A percentile compares a stretch with the other conserved stretches of the same genome.
These are phyloP conservation scores for Hippocampus kuda DNA, from an alignment of 2,797 vertebrate genomes.

Conservation along the genomic window DNA sequence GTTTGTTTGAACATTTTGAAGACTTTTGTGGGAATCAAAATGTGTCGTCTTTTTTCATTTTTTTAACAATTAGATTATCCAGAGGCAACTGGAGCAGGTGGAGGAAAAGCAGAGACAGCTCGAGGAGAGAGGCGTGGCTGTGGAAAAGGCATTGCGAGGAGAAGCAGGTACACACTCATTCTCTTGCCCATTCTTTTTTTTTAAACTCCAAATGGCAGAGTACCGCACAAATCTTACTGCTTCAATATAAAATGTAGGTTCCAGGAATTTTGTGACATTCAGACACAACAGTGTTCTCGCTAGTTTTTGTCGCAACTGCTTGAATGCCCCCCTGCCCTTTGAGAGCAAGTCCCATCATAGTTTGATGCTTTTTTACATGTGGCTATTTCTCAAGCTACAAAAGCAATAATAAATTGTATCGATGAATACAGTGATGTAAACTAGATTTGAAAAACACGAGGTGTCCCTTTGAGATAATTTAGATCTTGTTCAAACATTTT, in stretches of 20 bases:
- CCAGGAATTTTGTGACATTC: not conserved
- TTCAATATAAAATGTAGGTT: not conserved
- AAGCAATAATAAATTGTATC: not conserved
- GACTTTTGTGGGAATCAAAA: not conserved
- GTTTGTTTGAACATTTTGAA: not conserved
- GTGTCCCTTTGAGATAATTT: slow-evolving; percentile 14
- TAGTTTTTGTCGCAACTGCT: slow-evolving; percentile 10
- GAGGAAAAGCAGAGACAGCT: slow-evolving; percentile 97
- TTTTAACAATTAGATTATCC: slow-evolving; percentile 78
- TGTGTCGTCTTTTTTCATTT: not conserved
- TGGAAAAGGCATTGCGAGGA: slow-evolving; percentile 93
- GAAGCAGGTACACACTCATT: slow-evolving; percentile 89
- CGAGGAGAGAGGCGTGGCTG: slow-evolving; percentile 91
- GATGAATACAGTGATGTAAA: slow-evolving; percentile 15
- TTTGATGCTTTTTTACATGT: slow-evolving; percentile 8
- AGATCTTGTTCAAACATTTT: slow-evolving; percentile 9
- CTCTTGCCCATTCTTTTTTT: not conserved
- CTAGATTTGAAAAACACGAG: slow-evolving; percentile 8
- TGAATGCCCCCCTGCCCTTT: not conserved
- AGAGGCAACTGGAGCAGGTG: slow-evolving; percentile 97
- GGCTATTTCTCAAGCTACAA: slow-evolving; percentile 3
- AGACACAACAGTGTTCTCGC: not conserved
- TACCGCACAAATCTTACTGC: not conserved
- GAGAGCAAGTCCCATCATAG: slow-evolving; percentile 18
- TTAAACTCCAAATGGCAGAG: not conserved